phyloP scores from a whole-genome alignment of 2,113 vertebrate species.

The Neogale vison region DNA sequence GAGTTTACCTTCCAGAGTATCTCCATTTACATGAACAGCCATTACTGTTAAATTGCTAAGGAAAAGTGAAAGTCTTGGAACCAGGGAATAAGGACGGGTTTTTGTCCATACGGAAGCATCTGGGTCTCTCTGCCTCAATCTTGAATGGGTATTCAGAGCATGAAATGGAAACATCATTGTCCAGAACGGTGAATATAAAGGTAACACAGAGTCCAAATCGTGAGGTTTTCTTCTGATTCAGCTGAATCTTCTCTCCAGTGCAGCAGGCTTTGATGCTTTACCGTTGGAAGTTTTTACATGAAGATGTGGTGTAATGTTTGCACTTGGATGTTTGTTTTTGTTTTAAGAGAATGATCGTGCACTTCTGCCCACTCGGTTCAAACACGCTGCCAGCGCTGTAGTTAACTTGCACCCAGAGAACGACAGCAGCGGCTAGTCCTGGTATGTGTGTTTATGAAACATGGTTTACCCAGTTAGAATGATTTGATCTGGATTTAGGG shows the following conservation, averaged over 20 bases:
- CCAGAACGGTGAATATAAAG: neutral
- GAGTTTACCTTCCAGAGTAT: neutral
- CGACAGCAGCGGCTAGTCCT: neutral
- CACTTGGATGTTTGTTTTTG: neutral
- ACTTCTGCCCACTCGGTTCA: neutral
- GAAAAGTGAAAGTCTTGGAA: conserved; percentile 29
- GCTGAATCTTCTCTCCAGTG: neutral
- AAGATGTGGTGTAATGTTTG: neutral
- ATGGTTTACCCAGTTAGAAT: neutral
- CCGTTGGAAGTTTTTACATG: neutral
- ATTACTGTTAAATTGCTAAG: neutral
- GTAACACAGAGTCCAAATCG: neutral
- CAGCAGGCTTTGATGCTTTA: neutral
- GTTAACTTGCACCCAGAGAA: neutral
- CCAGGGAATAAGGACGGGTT: neutral
- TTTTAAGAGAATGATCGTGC: neutral
- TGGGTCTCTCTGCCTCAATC: neutral
- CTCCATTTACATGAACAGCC: neutral
- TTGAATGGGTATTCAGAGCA: neutral
- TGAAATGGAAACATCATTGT: neutral
- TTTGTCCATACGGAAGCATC: neutral
- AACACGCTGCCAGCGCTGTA: neutral
- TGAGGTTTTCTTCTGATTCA: neutral
- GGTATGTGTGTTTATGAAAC: neutral
- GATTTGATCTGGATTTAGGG: neutral